A percentile compares a stretch with the other conserved stretches of the same genome.
phyloP scores from a whole-genome alignment of 2,113 vertebrate genomes.

The Oncorhynchus masou region DNA sequence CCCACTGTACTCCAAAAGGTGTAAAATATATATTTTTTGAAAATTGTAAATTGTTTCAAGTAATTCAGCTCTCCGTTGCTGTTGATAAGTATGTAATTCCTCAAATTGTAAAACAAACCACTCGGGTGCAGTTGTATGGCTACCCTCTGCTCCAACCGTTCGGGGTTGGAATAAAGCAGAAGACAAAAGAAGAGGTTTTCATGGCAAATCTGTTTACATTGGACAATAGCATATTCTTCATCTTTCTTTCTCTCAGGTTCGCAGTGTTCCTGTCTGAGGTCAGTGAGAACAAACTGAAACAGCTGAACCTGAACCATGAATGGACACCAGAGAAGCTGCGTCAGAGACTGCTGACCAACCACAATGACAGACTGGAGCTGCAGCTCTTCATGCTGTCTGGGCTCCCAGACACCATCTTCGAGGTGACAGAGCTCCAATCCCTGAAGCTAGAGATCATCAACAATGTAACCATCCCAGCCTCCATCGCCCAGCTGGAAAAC shows the following conservation, averaged over 20 bases:
- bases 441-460: conserved; percentile 98
- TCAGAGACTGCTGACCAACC: conserved; percentile 86
- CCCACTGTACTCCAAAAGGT: conserved; percentile 90
- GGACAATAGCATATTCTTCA: too few species aligned
- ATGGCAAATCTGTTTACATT: too few species aligned
- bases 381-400: conserved; percentile 98
- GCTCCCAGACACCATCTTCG: conserved; percentile 94
- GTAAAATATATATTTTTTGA: too few species aligned
- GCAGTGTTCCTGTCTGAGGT: conserved; percentile 97
- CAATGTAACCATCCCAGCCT: conserved; percentile 91
- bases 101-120: too few species aligned
- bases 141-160: too few species aligned
- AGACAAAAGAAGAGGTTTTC: too few species aligned
- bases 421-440: conserved; percentile 91
- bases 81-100: too few species aligned
- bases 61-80: too few species aligned
- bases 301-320: conserved; percentile 95
- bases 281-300: conserved; percentile 97
- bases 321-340: conserved; percentile 95
- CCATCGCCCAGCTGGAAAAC: conserved; percentile 87
- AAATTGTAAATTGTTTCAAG: too few species aligned
- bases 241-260: conserved; percentile 66
- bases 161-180: too few species aligned
- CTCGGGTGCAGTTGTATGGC: too few species aligned
- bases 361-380: conserved; percentile 87